A percentile compares a stretch with the other conserved stretches of the same genome.
These are phyloP conservation scores for Brachionus manjavacas DNA, from an alignment of 1,140 invertebrate species.

Conservation along the genomic window DNA sequence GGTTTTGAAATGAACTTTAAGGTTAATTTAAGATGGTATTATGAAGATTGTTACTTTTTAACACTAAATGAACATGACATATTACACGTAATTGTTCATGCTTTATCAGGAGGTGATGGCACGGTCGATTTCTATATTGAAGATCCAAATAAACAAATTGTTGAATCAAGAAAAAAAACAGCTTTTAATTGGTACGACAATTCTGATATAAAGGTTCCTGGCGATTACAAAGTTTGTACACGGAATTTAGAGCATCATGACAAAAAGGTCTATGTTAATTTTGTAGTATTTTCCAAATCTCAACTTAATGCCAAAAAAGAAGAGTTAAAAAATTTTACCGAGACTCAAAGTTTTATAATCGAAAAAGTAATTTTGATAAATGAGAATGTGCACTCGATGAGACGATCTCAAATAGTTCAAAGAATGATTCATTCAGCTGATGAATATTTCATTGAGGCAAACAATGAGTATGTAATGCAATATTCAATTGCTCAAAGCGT, in stretches of 20 bases:
- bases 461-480: constrained; percentile 10
- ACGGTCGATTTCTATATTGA: background rate
- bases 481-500: constrained; percentile 16
- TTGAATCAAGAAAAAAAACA: background rate
- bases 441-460: constrained; percentile 8
- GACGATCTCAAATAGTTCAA: constrained; percentile 11
- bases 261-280: constrained; percentile 17
- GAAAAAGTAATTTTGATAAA: background rate
- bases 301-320: background rate
- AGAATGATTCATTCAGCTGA: constrained; percentile 27
- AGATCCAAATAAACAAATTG: constrained; percentile 23
- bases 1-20: constrained; percentile 40
- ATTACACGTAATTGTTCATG: constrained; percentile 23
- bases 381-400: constrained; percentile 15
- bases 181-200: constrained; percentile 37
- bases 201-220: background rate
- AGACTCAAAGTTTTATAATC: background rate
- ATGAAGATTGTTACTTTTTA: constrained; percentile 15
- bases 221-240: constrained; percentile 36
- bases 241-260: background rate
- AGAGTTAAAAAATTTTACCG: background rate
- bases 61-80: background rate
- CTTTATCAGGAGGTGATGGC: background rate
- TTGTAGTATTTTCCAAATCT: background rate
- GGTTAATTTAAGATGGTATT: constrained; percentile 17